phyloP scores from a whole-genome alignment of 2,797 vertebrate species.

The Melanotaenia boesemani region DNA sequence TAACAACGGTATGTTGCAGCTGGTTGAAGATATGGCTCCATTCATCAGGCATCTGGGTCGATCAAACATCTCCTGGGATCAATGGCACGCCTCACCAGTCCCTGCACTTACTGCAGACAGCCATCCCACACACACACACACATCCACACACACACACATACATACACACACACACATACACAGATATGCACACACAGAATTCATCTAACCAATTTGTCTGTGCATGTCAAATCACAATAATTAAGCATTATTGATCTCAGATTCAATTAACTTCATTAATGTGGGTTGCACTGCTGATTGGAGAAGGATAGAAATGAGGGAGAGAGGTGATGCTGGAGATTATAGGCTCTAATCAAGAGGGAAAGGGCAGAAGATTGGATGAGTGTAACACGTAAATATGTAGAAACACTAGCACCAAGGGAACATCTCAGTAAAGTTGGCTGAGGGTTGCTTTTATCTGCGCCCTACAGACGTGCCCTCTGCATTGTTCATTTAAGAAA shows the following conservation, averaged over 20 bases:
- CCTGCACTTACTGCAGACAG: constrained; percentile 55
- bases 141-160: constrained; percentile 47
- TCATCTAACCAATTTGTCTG: constrained; percentile 93
- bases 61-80: constrained; percentile 91
- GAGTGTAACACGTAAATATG: constrained; percentile 11
- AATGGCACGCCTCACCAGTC: constrained; percentile 89
- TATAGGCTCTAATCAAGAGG: constrained; percentile 64
- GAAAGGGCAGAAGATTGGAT: constrained; percentile 20
- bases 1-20: constrained; percentile 86
- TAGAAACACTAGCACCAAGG: constrained; percentile 7
- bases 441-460: constrained; percentile 3
- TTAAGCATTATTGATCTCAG: constrained; percentile 99
- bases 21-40: constrained; percentile 84
- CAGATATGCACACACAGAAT: constrained; percentile 57
- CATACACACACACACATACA: constrained; percentile 58
- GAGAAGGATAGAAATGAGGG: constrained; percentile 50
- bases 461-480: not conserved
- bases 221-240: constrained; percentile 99
- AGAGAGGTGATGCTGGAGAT: constrained; percentile 60
- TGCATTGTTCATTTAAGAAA: constrained; percentile 3
- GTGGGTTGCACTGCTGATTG: constrained; percentile 86
- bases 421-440: not conserved
- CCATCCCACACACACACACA: constrained; percentile 70
- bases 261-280: constrained; percentile 99
- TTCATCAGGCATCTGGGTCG: constrained; percentile 90